Evolutionary conservation across 2,888 invertebrate genomes (phyloP), one percentile per base, ranked within the genome.

Genomic region (Spilosoma lubricipeda): DNA sequence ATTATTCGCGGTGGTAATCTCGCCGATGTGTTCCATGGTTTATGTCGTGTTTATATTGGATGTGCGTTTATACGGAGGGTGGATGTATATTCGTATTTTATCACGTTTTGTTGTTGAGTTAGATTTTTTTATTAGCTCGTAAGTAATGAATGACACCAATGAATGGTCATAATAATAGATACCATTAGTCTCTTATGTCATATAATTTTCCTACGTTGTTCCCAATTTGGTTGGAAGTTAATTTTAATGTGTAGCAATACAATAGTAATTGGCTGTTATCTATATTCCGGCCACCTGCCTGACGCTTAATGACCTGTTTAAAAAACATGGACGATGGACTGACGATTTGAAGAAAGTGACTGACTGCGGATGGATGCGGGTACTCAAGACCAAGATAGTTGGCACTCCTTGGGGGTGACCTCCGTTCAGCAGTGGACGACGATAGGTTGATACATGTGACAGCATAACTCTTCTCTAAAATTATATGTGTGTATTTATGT

Each of bases 1-100:
- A 91, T 92, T 93, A 93, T 92, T 91, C 86, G 86, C 79, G 82
- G 81, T 82, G 79, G 89, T 91, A 87, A 91, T 91, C 89, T 87
- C 78, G 81, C 56, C 77, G 78, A 79, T 82, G 83, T 80, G 84
- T 77, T 81, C 74, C 48, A 73, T 80, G 78, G 76, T 83, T 83
- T 85, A 85, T 82, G 78, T 75, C 66, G 59, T 77, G 77, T 83
- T 85, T 80, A 80, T 82, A 81, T 81, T 81, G 80, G 77, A 36
- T 73, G n/a, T 76, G 66, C 72, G 42, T 39, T 72, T 72, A 67
- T 67, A 65, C 52, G 70, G 67, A 69, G 67, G 70, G 73, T 67
- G 70, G 75, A 45, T 68, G 48, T 52, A 68, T 71, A 69, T 8
- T 73, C 36, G 33, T 67, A 63, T 66, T 72, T 68, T 70, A 42